Base-by-base conservation (phyloP, 2,888 invertebrate genomes). In the Troilus luridus region DNA sequence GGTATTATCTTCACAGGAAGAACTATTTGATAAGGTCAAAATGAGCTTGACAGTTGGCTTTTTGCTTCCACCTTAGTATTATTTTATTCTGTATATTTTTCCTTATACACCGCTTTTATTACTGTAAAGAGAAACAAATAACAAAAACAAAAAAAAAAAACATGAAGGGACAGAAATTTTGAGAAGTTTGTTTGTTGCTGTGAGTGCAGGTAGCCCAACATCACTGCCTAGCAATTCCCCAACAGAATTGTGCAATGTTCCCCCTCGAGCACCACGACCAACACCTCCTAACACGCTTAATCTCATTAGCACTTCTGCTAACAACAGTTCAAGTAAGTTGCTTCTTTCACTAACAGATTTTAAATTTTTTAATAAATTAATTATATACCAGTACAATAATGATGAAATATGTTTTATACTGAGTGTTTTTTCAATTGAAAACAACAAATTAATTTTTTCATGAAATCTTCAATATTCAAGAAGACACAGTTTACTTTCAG, bases 241-340 rank as follows among this genome's bases (percentile, higher is more conserved):
- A 64, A 92, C 92, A 90, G 92, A 91, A 88, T 72, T 88, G 72
- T 88, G 88, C 91, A 91, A 91, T 91, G 91, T 91, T 9, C 85
- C 92, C 81, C 92, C 91, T 9, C 93, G 95, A 90, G 96, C 96
- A 90, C 96, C 96, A 56, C 95, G 97, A 93, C 97, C 97, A 2
- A 97, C 97, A 93, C 97, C 97, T 93, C 97, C 97, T 90, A 97
- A 97, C 94, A 97, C 97, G 67, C 94, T 98, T 92, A 97, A 97
- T 94, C 95, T 98, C 93, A 95, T 96, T 93, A 95, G 95, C 92
- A 92, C 92, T n/a, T 92, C 93, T 58, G 91, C 93, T 90, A 92
- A 92, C 91, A 91, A 91, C 67, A 91, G 88, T 85, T 91, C 92
- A 92, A 92, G 92, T 92, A 91, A 92, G 92, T 92, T 88, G 72